Evolutionary conservation across 2,888 invertebrate species (phyloP).

Genomic region (Athalia cordata): DNA sequence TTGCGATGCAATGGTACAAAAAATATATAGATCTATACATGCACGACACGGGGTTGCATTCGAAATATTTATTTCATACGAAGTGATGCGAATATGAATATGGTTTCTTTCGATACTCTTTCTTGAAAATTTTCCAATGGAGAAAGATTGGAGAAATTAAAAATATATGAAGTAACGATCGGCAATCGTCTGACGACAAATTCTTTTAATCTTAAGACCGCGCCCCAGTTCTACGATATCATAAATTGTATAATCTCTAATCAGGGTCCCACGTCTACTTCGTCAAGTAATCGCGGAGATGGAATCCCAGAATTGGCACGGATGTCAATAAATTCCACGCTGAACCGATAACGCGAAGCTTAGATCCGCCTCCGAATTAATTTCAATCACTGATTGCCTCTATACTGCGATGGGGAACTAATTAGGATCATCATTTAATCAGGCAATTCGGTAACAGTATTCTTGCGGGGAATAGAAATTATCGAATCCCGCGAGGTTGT

Average conservation of each 20-base stretch:
- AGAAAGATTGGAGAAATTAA: too few relatives aligned
- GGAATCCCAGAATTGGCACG: conserved; percentile 17
- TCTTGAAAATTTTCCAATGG: too few relatives aligned
- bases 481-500: too few relatives aligned
- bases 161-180: too few relatives aligned
- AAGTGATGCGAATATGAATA: too few relatives aligned
- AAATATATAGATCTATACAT: too few relatives aligned
- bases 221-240: not conserved
- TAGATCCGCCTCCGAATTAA: conserved; percentile 29
- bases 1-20: too few relatives aligned
- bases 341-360: conserved; percentile 9
- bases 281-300: conserved; percentile 15
- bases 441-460: not conserved
- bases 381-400: conserved; percentile 30
- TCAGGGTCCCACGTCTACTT: not conserved
- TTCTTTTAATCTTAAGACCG: too few relatives aligned
- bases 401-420: not conserved
- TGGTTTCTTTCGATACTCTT: too few relatives aligned
- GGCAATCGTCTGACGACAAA: too few relatives aligned
- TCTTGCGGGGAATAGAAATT: not conserved
- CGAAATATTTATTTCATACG: too few relatives aligned
- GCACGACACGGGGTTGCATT: too few relatives aligned
- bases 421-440: conserved; percentile 10
- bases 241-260: conserved; percentile 11
- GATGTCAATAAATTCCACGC: conserved; percentile 34